Conservation (phyloP, 2,888 invertebrate genomes). For the Chalcis sispes region DNA sequence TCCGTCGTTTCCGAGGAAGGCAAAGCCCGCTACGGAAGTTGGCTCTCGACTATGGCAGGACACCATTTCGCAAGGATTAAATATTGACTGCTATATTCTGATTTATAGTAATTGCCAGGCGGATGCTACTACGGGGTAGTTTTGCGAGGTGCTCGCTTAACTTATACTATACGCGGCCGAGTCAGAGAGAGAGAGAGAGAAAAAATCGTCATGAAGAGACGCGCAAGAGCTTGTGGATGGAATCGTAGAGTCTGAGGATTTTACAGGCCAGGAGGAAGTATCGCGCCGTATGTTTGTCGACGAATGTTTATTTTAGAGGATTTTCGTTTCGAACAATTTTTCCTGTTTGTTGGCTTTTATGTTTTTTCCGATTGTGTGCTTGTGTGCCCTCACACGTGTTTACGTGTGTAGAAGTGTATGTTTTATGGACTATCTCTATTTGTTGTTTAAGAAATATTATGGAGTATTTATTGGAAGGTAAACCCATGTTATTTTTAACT, state of each 20-base stretch:
- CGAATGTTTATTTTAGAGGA: slow-evolving; percentile 5
- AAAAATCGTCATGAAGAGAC: slow-evolving; percentile 8
- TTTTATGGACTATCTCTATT: not conserved
- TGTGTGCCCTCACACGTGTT: not conserved
- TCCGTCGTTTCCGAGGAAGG: too few relatives aligned
- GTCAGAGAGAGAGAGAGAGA: not conserved
- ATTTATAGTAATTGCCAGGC: slow-evolving; percentile 75
- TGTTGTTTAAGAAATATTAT: not conserved
- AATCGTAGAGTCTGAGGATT: slow-evolving; percentile 1
- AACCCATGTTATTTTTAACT: too few relatives aligned
- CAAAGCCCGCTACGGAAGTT: not conserved
- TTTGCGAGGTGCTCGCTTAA: too few relatives aligned
- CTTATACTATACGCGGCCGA: not conserved
- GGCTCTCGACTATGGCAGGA: slow-evolving; percentile 54
- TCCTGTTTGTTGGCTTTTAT: not conserved
- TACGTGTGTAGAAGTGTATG: not conserved
- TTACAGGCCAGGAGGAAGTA: not conserved
- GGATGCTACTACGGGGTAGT: too few relatives aligned
- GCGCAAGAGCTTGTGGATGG: not conserved
- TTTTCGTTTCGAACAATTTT: not conserved
- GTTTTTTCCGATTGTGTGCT: not conserved
- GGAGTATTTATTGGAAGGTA: too few relatives aligned
- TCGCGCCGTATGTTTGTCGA: not conserved
- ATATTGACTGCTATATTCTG: slow-evolving; percentile 75
- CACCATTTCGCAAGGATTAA: slow-evolving; percentile 74